Conservation (phyloP, 2,888 invertebrate genomes). For the Lasiommata megera region DNA sequence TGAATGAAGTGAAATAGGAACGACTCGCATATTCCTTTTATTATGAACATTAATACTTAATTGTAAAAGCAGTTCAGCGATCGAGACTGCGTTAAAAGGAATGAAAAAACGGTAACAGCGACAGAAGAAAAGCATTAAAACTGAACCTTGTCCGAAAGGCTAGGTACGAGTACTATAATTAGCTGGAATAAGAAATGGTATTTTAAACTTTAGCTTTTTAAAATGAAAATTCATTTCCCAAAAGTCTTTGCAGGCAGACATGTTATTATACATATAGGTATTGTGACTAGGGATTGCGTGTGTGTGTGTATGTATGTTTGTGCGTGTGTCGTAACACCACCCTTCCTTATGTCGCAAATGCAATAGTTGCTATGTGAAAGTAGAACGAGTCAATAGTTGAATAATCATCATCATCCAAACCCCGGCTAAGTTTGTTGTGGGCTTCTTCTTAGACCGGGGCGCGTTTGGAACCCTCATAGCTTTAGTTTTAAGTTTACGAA, state of each 20-base stretch:
- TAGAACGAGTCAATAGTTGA: too few relatives aligned
- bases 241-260: slow-evolving; percentile 34
- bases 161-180: slow-evolving; percentile 8
- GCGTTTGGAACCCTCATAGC: too few relatives aligned
- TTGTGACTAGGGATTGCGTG: too few relatives aligned
- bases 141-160: slow-evolving; percentile 1
- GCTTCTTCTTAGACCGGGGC: too few relatives aligned
- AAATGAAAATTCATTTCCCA: slow-evolving; percentile 35
- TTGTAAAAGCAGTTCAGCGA: slow-evolving; percentile 9
- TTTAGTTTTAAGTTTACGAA: too few relatives aligned
- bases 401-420: too few relatives aligned
- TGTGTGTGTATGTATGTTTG: too few relatives aligned
- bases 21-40: not conserved
- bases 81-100: slow-evolving; percentile 8
- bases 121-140: slow-evolving; percentile 13
- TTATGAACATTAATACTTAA: slow-evolving; percentile 9
- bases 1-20: not conserved
- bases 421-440: too few relatives aligned
- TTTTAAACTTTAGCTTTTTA: not conserved
- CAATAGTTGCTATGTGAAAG: too few relatives aligned
- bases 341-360: too few relatives aligned
- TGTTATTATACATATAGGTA: too few relatives aligned
- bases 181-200: slow-evolving; percentile 3
- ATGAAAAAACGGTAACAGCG: slow-evolving; percentile 4
- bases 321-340: too few relatives aligned